Conservation (phyloP, 2,113 vertebrate genomes). For the Dinomys branickii region DNA sequence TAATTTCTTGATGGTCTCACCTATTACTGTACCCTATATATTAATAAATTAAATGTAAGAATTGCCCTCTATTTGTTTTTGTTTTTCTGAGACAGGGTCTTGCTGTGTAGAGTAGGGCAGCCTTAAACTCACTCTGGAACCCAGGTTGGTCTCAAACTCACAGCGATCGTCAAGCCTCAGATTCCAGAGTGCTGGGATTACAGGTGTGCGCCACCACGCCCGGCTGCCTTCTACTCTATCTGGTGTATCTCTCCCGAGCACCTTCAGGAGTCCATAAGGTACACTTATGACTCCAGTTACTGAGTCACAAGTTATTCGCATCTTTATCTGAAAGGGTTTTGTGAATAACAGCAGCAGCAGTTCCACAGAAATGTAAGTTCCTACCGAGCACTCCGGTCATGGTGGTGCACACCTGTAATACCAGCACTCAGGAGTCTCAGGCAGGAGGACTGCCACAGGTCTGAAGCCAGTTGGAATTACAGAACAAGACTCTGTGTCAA, state of each 20-base stretch:
- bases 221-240: neutral
- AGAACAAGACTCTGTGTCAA: neutral
- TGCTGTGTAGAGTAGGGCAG: neutral
- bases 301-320: neutral
- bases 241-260: neutral
- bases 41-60: neutral
- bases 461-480: neutral
- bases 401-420: neutral
- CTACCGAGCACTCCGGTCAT: neutral
- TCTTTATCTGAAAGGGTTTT: neutral
- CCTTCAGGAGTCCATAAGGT: neutral
- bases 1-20: constrained; percentile 1
- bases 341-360: neutral
- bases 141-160: neutral
- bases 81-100: neutral
- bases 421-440: neutral
- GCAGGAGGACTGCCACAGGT: neutral
- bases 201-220: too few relatives aligned
- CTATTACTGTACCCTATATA: neutral
- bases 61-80: neutral
- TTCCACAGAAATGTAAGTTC: neutral
- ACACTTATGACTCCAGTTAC: neutral
- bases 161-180: neutral
- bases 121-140: neutral
- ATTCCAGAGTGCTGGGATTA: neutral